Evolutionary conservation across 2,888 invertebrate genomes (phyloP).

Genomic region (Cataglyphis livida): DNA sequence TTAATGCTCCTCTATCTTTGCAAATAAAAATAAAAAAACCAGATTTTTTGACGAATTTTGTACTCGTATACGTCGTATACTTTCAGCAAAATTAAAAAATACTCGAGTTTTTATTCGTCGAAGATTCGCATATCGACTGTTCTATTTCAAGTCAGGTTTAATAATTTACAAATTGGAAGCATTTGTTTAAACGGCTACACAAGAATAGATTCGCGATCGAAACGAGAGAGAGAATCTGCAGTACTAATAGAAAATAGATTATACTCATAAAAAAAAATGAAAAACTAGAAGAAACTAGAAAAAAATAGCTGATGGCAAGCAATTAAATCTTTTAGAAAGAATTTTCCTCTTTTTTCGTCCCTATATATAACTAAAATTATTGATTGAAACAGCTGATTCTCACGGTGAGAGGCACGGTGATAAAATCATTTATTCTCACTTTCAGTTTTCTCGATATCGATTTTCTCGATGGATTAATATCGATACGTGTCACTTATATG

Average conservation of each 20-base stretch:
- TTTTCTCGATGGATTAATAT: neutral
- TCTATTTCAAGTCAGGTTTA: neutral
- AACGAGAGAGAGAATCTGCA: neutral
- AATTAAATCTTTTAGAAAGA: neutral
- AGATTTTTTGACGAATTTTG: constrained; percentile 9
- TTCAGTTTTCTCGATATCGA: neutral
- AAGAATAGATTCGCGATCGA: neutral
- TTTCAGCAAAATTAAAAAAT: neutral
- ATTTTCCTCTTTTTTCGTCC: neutral
- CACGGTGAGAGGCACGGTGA: neutral
- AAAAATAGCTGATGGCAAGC: neutral
- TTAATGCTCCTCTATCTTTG: constrained; percentile 43
- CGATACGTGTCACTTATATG: constrained; percentile 13
- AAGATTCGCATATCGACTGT: neutral
- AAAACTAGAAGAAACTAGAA: neutral
- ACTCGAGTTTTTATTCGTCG: neutral
- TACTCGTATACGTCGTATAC: neutral
- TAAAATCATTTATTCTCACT: neutral
- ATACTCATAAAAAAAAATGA: neutral
- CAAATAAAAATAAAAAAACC: constrained; percentile 3
- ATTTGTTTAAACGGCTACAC: neutral
- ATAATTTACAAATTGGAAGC: neutral
- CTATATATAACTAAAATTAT: neutral
- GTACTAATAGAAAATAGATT: no score
- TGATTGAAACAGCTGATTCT: neutral